Base-by-base conservation (phyloP, 2,113 vertebrate species). In the Varanus komodoensis region DNA sequence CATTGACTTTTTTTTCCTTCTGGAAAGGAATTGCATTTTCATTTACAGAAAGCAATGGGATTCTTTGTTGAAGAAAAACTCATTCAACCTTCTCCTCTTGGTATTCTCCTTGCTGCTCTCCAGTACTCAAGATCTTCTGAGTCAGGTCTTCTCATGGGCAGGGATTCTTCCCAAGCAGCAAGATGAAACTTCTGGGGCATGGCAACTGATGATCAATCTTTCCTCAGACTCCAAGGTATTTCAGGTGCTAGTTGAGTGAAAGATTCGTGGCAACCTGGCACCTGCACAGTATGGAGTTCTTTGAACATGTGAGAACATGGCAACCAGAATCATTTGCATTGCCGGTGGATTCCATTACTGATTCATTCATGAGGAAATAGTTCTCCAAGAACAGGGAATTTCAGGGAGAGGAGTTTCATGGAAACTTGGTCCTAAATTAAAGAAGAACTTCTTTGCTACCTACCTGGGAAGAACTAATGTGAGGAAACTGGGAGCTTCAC, bases 401-500 rank as follows among this genome's bases (percentile, higher is more conserved):
- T 3, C 38, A 44, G 38, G 38, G 38, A 44, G 38, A 44, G 79
- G 44, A 71, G n/a, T 48, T 88, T 29, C 32, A 6, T n/a, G 25
- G 19, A 3, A n/a, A 23, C 15, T 32, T 17, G 21, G 38, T 44
- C 15, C 27, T 84, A 78, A 82, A 92, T 38, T 78, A 89, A 79
- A 9, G 27, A 4, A 9, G n/a, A 6, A 38, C 44, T 79, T 79
- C 71, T 89, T 77, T 84, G 34, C 86, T 38, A 2, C 15, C 87
- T 82, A 84, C 78, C 86, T 32, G 79, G 83, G 80, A 54, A 89
- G 88, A 93, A 85, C 21, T 90, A 71, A 92, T 69, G 75, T 61
- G 81, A 93, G 6, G 34, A 82, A 92, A 92, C 91, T 61, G 90
- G 80, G 94, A 92, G 32, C 48, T 11, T 11, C 1, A 29, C 0